Evolutionary conservation across 2,113 vertebrate genomes (phyloP).

Genomic region (Nasalis larvatus): DNA sequence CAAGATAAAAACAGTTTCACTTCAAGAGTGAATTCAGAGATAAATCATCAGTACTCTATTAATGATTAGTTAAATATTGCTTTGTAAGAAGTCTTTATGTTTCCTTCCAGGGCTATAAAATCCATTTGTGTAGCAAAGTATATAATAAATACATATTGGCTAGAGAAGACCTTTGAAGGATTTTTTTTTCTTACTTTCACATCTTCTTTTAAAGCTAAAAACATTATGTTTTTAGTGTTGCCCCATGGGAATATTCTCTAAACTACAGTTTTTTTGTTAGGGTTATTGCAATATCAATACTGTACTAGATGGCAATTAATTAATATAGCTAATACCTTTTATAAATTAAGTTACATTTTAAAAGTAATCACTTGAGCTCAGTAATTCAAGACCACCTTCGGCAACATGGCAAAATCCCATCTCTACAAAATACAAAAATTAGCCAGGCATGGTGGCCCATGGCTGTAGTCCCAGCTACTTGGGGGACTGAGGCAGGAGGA

Average conservation of each 20-base stretch:
- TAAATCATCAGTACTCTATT: conserved; percentile 12
- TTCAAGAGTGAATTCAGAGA: conserved; percentile 54
- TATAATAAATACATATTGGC: neutral
- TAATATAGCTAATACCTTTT: conserved; percentile 10
- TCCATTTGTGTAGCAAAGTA: conserved; percentile 11
- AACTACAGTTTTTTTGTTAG: neutral
- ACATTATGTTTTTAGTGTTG: neutral
- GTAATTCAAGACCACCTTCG: too few relatives aligned
- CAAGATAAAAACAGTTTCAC: conserved; percentile 63
- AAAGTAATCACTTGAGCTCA: neutral
- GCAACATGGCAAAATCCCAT: too few relatives aligned
- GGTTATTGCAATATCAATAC: neutral
- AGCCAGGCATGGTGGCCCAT: too few relatives aligned
- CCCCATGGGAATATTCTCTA: neutral
- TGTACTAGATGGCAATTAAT: neutral
- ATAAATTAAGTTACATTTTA: neutral
- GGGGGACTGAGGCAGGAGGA: too few relatives aligned
- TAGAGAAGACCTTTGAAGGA: neutral
- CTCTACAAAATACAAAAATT: too few relatives aligned
- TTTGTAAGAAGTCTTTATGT: conserved; percentile 27
- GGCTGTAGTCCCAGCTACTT: too few relatives aligned
- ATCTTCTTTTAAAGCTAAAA: neutral
- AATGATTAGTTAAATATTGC: conserved; percentile 50
- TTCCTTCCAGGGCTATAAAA: conserved; percentile 45
- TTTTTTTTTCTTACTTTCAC: neutral